phyloP scores from a whole-genome alignment of 2,888 invertebrate genomes.

The Pemphredon lugubris region DNA sequence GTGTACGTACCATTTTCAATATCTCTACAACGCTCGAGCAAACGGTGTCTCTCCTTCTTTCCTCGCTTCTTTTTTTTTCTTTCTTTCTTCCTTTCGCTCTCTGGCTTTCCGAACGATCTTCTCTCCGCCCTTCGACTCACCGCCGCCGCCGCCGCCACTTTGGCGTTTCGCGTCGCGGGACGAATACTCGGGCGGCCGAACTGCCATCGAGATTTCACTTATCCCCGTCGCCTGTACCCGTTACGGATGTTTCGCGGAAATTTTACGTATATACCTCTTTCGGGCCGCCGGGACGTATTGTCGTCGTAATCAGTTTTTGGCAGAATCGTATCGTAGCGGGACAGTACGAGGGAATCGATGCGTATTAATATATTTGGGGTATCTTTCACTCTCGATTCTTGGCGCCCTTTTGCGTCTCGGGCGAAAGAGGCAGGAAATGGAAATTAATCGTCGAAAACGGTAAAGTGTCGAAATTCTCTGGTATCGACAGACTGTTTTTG shows the following conservation, averaged over 20 bases:
- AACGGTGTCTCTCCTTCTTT: slow-evolving; percentile 52
- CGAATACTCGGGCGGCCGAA: slow-evolving; percentile 22
- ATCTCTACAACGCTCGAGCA: slow-evolving; percentile 59
- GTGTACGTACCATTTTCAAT: slow-evolving; percentile 55
- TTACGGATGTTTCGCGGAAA: background rate
- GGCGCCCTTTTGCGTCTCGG: too few relatives aligned
- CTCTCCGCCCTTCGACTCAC: background rate
- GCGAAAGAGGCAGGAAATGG: too few relatives aligned
- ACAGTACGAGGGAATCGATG: too few relatives aligned
- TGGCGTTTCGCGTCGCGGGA: background rate
- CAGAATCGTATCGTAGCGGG: too few relatives aligned
- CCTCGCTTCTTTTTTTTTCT: background rate
- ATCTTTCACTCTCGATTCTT: too few relatives aligned
- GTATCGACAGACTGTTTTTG: too few relatives aligned
- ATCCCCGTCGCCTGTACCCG: slow-evolving; percentile 5
- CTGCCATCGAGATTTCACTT: slow-evolving; percentile 33
- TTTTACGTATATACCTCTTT: background rate
- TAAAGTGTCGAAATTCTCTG: too few relatives aligned
- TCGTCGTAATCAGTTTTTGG: background rate
- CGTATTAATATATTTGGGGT: too few relatives aligned
- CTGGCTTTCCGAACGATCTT: background rate
- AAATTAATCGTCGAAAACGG: too few relatives aligned
- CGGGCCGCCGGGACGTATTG: background rate
- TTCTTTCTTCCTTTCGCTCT: background rate
- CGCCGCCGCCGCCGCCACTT: too few relatives aligned